A percentile compares a stretch with the other conserved stretches of the same genome.
phyloP scores from a whole-genome alignment of 1,140 invertebrate species.

The Spodoptera frugiperda region DNA sequence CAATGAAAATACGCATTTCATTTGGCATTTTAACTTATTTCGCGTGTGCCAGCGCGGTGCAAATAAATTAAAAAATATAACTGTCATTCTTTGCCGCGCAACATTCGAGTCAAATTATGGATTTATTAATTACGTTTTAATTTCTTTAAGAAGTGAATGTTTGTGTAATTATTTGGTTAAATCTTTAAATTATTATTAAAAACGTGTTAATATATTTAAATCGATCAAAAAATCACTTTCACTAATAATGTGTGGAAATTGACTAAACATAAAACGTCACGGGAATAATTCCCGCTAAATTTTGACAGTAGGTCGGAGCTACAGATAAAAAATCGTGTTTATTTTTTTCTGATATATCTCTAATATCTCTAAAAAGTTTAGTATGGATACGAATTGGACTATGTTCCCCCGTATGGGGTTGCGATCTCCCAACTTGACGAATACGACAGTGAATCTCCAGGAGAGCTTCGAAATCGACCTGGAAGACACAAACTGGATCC shows the following conservation, averaged over 20 bases:
- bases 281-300: constrained; percentile 9
- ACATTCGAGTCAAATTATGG: neutral
- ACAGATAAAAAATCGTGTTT: neutral
- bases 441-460: constrained; percentile 76
- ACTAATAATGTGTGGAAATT: neutral
- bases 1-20: constrained; percentile 23
- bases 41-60: neutral
- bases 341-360: neutral
- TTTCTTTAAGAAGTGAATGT: too few species aligned
- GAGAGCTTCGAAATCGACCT: constrained; percentile 87
- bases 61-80: constrained; percentile 18
- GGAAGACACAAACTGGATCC: constrained; percentile 97
- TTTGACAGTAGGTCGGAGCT: too few species aligned
- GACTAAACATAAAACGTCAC: neutral
- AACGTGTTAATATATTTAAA: neutral
- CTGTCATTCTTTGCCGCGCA: neutral
- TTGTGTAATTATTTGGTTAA: too few species aligned
- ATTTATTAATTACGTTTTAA: neutral
- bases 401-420: constrained; percentile 61
- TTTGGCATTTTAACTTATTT: constrained; percentile 9
- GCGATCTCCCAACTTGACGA: constrained; percentile 76
- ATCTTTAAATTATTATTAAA: too few species aligned
- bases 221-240: neutral
- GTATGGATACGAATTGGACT: constrained; percentile 76
- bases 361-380: constrained; percentile 1